Evolutionary conservation across 2,888 invertebrate species (phyloP), one percentile per base, ranked within the genome.

Genomic region (Apotomis capreana): DNA sequence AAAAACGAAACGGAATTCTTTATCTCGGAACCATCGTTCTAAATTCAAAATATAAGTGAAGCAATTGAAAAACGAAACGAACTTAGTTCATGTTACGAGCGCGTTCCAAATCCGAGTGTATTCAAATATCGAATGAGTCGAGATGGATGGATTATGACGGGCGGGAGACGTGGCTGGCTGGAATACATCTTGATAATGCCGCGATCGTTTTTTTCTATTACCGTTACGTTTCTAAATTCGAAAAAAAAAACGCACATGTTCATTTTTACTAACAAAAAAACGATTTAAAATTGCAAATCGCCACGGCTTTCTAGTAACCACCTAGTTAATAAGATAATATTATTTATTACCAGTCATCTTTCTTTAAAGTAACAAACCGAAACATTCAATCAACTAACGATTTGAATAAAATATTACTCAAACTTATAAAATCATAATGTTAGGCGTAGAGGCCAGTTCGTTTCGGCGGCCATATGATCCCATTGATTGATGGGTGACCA

Each of bases 401-500:
- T 92, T 91, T 92, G 85, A 92, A 92, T 92, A 92, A 91, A 92
- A 91, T 91, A 92, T 91, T 89, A 90, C 86, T 87, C 86, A 83
- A 91, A 90, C 85, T 86, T 89, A 88, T 88, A 90, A 90, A 92
- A 89, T 89, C 89, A 91, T 91, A 91, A 89, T 89, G 85, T 88
- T 83, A 84, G 84, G 83, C 84, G 82, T 80, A 80, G 85, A 65
- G 71, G 67, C 85, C 84, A 83, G 89, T 86, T 89, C 85, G 88
- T 89, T 89, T 89, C 88, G 87, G 85, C 85, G 83, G 79, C 85
- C 89, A 91, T 92, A 91, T 90, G 92, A 92, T 91, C 87, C 90
- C 88, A 91, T 92, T 93, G 93, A 93, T 93, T 92, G 92, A 93
- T 93, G 90, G 92, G 92, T 92, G 90, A 89, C 90, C 91, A 89